These are phyloP conservation scores for Cherax destructor DNA, from an alignment of 1,140 invertebrate species.

Conservation along the genomic window DNA sequence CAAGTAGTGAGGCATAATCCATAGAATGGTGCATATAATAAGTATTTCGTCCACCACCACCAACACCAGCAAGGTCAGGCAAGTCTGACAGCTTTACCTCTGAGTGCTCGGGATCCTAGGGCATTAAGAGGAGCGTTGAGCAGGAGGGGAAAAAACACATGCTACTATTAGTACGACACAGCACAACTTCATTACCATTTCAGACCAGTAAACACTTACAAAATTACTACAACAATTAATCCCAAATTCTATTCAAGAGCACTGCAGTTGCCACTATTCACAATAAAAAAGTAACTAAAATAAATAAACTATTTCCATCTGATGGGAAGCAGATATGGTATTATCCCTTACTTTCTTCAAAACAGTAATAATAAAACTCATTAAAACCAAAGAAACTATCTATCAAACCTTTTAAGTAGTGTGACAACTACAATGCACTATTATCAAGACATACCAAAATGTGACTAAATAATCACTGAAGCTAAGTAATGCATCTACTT, in stretches of 20 bases:
- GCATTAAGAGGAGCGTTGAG: constrained; percentile 51
- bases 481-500: constrained; percentile 1
- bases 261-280: not conserved
- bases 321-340: not conserved
- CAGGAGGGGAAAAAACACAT: constrained; percentile 58
- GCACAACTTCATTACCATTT: constrained; percentile 18
- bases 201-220: not conserved
- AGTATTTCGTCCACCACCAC: constrained; percentile 11
- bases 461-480: not conserved
- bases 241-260: not conserved
- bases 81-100: constrained; percentile 51
- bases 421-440: not conserved
- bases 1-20: not conserved
- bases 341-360: not conserved
- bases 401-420: not conserved
- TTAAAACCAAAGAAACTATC: not conserved
- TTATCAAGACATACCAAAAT: constrained; percentile 1
- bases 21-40: not conserved
- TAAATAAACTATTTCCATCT: not conserved
- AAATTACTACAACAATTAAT: constrained; percentile 10
- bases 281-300: not conserved
- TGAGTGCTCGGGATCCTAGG: constrained; percentile 57
- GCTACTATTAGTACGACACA: constrained; percentile 58
- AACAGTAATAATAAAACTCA: not conserved
- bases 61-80: constrained; percentile 31